Evolutionary conservation across 2,888 invertebrate species (phyloP), one percentile per base, ranked within the genome.

Genomic region (Ecliptopera silaceata): DNA sequence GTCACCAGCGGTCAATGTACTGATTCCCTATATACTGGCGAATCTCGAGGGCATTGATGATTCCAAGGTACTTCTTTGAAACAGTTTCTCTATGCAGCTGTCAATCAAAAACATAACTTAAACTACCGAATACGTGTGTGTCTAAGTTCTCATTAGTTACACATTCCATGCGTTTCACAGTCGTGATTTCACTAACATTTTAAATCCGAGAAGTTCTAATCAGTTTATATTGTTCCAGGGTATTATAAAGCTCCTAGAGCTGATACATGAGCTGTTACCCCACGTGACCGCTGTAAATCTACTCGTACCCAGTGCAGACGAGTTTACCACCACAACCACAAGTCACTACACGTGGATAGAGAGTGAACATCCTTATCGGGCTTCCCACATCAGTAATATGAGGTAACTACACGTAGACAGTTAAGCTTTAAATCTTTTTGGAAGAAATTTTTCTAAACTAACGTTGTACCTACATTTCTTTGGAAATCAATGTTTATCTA

Each of bases 301-400:
- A 56, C 79, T 95, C 22, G 72, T 86, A 18, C 86, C 89, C 0
- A 68, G 59, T 5, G 57, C 69, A 0, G 83, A 90, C 52, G 85
- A 81, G 29, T 63, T 74, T 15, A 71, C 75, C 0, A 78, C 83
- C 46, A 97, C 97, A 20, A 96, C 97, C 1, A 96, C 97, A 58
- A 95, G 95, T 74, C 96, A 97, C 86, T 98, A 97, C 80, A 96
- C 97, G 3, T 95, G 97, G 92, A 94, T 98, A 1, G 99, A 99
- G 87, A 98, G 98, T 80, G 98, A 98, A 36, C 99, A 99, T 92
- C 99, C 99, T 0, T 99, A 99, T 85, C 96, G 96, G 82, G 95
- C 97, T 36, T 95, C 97, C 0, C 93, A 95, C 13, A 95, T 98
- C 29, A 94, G 95, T 36, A 96, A 97, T 77, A 97, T 96, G 84